Conservation (phyloP, 35 echinoderm and acorn worm species). For the Diadema setosum region DNA sequence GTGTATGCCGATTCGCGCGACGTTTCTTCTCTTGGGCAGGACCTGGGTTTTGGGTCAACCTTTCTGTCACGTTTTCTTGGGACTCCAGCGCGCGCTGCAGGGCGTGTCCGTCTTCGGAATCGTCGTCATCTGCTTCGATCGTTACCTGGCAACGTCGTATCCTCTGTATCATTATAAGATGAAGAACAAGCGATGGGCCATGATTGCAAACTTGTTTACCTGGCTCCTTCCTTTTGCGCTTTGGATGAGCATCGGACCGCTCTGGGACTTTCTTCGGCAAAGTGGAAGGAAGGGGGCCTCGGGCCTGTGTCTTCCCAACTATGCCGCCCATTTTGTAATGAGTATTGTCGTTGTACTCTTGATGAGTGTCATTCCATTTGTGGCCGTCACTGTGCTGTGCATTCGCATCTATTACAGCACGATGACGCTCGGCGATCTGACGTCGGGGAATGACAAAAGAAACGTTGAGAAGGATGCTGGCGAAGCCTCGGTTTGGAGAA, state of each 20-base stretch:
- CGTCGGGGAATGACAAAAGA: not conserved
- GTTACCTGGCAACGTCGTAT: slow-evolving; percentile 9
- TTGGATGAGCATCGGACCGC: not conserved
- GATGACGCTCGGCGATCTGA: not conserved
- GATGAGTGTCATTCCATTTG: not conserved
- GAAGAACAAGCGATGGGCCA: not conserved
- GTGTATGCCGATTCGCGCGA: not conserved
- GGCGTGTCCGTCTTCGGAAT: not conserved
- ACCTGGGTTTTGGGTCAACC: not conserved
- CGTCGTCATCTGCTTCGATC: slow-evolving; percentile 11
- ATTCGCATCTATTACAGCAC: not conserved
- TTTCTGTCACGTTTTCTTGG: not conserved
- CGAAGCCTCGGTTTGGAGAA: no score
- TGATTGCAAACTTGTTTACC: not conserved
- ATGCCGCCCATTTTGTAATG: not conserved
- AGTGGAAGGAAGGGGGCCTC: not conserved
- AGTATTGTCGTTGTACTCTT: not conserved
- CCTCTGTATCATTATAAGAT: not conserved
- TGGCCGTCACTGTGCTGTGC: not conserved
- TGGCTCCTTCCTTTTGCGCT: not conserved
- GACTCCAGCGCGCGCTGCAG: not conserved
- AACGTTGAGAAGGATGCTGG: no score
- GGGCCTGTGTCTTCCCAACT: not conserved
- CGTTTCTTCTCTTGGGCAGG: not conserved
- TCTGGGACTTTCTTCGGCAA: not conserved